A percentile compares a stretch with the other conserved stretches of the same genome.
phyloP scores from a whole-genome alignment of 2,113 vertebrate genomes.

The Pionites leucogaster region DNA sequence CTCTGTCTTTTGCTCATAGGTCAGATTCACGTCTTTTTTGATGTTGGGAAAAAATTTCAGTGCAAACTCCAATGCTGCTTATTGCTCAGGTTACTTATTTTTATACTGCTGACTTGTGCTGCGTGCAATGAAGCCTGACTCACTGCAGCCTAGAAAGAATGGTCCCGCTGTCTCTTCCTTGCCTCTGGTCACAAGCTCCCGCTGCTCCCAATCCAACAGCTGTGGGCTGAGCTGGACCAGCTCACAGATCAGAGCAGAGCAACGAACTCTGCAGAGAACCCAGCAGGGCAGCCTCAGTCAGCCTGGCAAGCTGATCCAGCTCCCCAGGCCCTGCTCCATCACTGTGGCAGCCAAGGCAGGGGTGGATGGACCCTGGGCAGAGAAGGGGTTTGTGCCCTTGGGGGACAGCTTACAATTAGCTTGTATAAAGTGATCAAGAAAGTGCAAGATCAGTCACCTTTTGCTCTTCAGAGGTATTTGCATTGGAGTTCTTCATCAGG shows the following conservation, averaged over 20 bases:
- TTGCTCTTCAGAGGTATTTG: not conserved
- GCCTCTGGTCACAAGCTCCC: not conserved
- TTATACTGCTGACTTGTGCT: not conserved
- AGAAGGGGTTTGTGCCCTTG: not conserved
- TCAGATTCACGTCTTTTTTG: not conserved
- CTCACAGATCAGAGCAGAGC: not conserved
- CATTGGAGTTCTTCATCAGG: not conserved
- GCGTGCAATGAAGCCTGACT: not conserved
- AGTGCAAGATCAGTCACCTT: not conserved
- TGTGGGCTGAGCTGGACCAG: not conserved
- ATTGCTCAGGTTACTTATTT: not conserved
- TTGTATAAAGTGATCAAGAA: not conserved
- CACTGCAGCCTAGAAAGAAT: accelerated
- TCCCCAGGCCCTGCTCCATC: not conserved
- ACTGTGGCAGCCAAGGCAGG: not conserved
- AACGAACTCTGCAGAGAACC: not conserved
- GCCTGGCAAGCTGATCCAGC: not conserved
- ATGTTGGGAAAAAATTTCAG: not conserved
- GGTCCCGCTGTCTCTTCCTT: not conserved
- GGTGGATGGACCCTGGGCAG: not conserved
- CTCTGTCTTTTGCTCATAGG: not conserved
- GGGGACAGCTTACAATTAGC: not conserved
- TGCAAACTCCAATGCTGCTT: not conserved
- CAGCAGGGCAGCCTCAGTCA: not conserved
- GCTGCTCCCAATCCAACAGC: not conserved